A percentile compares a stretch with the other conserved stretches of the same genome.
These are phyloP conservation scores for Indri indri DNA, from an alignment of 2,113 vertebrate genomes.

Conservation along the genomic window DNA sequence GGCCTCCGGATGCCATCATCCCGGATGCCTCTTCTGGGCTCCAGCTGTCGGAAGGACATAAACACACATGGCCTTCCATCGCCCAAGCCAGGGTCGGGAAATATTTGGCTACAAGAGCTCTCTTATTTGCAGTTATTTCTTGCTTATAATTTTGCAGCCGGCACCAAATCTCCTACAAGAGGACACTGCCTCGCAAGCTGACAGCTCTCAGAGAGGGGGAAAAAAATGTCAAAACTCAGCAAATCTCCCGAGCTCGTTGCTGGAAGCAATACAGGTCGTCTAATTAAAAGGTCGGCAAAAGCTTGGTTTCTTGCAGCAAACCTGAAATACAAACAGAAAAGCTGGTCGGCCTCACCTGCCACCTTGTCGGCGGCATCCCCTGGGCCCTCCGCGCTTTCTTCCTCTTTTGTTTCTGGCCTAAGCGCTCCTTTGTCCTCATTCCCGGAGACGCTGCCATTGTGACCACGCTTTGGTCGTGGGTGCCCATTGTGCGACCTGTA, in stretches of 20 bases:
- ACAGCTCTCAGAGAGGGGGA: neutral
- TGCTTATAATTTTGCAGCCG: conserved; percentile 55
- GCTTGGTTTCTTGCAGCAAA: neutral
- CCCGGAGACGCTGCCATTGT: neutral
- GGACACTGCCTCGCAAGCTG: neutral
- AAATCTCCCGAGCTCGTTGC: neutral
- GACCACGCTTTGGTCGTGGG: neutral
- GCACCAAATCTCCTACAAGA: neutral
- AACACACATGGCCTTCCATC: neutral
- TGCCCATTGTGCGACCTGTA: neutral
- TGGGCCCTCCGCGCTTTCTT: neutral
- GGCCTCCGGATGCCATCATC: neutral
- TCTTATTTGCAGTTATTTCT: conserved; percentile 32
- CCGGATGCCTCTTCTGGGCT: neutral
- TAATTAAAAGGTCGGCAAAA: neutral
- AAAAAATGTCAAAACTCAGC: neutral
- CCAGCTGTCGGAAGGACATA: neutral
- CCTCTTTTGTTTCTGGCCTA: neutral
- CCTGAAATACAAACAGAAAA: neutral
- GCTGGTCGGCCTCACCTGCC: neutral
- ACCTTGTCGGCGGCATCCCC: neutral
- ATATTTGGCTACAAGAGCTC: neutral
- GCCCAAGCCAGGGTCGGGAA: neutral
- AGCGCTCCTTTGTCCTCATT: conserved; percentile 8
- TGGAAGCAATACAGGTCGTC: neutral